Evolutionary conservation across 2,888 invertebrate genomes (phyloP), one percentile per base, ranked within the genome.

Genomic region (Desoria tigrina): DNA sequence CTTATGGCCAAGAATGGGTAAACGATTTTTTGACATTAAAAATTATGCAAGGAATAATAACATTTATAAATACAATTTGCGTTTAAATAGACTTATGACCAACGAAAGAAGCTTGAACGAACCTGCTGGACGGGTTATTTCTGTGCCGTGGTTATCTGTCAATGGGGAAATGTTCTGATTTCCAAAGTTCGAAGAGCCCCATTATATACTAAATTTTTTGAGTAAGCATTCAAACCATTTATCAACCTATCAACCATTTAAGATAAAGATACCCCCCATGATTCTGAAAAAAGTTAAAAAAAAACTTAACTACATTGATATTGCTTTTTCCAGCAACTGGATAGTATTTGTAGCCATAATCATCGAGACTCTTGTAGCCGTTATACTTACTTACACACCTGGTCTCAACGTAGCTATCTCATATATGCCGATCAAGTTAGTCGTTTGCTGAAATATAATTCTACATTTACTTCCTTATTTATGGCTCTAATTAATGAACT

Each of bases 1-100:
- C 96, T 68, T 98, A 98, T 81, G 96, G 96, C 79, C 98, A 98
- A 83, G 97, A 98, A 92, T 98, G 97, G 97, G 95, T 95, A 82
- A 81, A n/a, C n/a, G 82, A 78, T 39, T n/a, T n/a, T n/a, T n/a
- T n/a, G n/a, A n/a, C n/a, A n/a, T n/a, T n/a, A n/a, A 7, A 9
- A 14, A 14, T 7, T 7, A 53, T 42, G 42, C 11, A 26, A 39
- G n/a, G 21, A 3, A n/a, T 16, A 23, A 61, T 2, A 37, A 21
- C 1, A 26, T 53, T 9, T 16, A 16, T 23, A 24, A 53, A 53
- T n/a, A n/a, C n/a, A n/a, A n/a, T n/a, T n/a, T n/a, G n/a, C n/a
- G n/a, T 14, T 24, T 39, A 32, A 39, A 18, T 49, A 74, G 74
- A 69, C 72, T 18, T 73, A 67, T 60, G 24, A 23, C 27, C 61